Conservation (phyloP, 1,140 invertebrate genomes). For the Drosophila trapezifrons region DNA sequence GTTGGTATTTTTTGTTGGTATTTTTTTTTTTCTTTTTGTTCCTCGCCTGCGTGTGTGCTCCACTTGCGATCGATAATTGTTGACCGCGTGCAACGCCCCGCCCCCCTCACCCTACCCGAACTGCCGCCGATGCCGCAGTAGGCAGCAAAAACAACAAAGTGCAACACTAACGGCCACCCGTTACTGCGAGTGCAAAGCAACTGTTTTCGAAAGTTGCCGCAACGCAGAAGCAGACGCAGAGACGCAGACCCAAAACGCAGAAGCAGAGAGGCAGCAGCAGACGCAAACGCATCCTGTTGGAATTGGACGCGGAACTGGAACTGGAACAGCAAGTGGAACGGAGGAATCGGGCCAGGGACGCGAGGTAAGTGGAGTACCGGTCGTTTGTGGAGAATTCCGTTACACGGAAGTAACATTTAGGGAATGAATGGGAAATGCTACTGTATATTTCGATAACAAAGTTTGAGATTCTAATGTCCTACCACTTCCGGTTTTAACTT, state of each 20-base stretch:
- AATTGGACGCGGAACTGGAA: constrained; percentile 57
- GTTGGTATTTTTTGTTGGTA: constrained; percentile 33
- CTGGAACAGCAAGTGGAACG: constrained; percentile 26
- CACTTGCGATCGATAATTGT: constrained; percentile 54
- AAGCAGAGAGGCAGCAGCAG: not conserved
- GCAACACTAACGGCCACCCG: constrained; percentile 23
- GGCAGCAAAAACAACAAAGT: constrained; percentile 18
- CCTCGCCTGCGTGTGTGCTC: constrained; percentile 33
- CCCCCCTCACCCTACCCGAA: constrained; percentile 1
- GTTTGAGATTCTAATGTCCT: not conserved
- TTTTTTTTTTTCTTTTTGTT: constrained; percentile 24
- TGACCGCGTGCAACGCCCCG: constrained; percentile 44
- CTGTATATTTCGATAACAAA: no score
- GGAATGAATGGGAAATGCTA: constrained; percentile 1
- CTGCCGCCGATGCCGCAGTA: constrained; percentile 2
- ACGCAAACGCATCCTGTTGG: constrained; percentile 56
- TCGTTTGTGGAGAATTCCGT: not conserved
- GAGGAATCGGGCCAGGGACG: constrained; percentile 48
- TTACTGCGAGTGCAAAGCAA: constrained; percentile 50
- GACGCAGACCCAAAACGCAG: not conserved
- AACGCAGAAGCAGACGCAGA: constrained; percentile 26
- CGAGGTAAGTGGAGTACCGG: no score
- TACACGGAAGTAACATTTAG: not conserved
- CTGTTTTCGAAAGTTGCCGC: constrained; percentile 75
- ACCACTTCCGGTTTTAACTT: not conserved